Percentiles rank a stretch among this genome's conserved stretches.
Conservation (phyloP, 2,113 vertebrate species). For the Scopus umbretta region DNA sequence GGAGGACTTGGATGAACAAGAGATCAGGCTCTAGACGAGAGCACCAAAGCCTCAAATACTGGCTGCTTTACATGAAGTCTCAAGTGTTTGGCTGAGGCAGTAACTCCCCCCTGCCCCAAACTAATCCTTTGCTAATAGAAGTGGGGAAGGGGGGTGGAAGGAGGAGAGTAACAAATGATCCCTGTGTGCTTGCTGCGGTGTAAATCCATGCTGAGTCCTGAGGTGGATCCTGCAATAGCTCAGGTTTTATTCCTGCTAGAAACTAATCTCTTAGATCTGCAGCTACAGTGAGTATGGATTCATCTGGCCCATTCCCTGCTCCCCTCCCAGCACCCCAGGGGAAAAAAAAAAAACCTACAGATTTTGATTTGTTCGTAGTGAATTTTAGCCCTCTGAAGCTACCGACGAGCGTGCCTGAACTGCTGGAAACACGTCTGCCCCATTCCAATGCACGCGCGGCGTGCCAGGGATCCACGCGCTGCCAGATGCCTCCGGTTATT, state of each 20-base stretch:
- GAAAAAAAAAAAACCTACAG: not conserved
- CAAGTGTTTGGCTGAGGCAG: not conserved
- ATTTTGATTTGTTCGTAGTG: slow-evolving; percentile 4
- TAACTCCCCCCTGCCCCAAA: not conserved
- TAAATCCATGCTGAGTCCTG: not conserved
- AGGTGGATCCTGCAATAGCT: not conserved
- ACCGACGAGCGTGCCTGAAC: not conserved
- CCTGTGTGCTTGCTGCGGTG: not conserved
- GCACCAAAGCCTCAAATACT: slow-evolving; percentile 22
- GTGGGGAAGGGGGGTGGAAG: not conserved
- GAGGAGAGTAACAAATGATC: not conserved
- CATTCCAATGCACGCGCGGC: not conserved
- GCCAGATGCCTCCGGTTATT: slow-evolving; percentile 45
- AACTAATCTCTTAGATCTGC: not conserved
- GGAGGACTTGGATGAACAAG: slow-evolving; percentile 43
- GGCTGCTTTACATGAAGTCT: not conserved
- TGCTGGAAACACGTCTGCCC: slow-evolving; percentile 37
- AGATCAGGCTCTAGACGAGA: slow-evolving; percentile 29
- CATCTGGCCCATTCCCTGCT: not conserved
- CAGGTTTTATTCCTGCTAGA: not conserved
- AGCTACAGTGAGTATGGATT: not conserved
- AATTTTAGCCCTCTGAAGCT: slow-evolving; percentile 38
- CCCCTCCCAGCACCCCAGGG: slow-evolving; percentile 2
- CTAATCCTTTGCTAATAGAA: not conserved
- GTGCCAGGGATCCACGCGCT: not conserved